These are phyloP conservation scores for Rhinoraja longicauda DNA, from an alignment of 2,797 vertebrate genomes.

Conservation along the genomic window DNA sequence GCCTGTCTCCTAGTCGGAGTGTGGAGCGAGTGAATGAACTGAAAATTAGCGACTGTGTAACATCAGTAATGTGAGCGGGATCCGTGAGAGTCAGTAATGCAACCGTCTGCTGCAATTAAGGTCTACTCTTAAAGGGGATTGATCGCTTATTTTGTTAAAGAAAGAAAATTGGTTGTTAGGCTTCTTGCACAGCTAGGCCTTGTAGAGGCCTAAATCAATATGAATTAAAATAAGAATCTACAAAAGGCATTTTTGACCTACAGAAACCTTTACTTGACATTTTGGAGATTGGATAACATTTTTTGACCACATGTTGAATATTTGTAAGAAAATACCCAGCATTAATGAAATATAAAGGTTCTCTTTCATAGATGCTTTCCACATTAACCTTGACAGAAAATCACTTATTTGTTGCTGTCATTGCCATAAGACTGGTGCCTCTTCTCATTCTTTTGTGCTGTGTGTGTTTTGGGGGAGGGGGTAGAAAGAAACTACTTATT, in stretches of 20 bases:
- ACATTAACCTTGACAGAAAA: background rate
- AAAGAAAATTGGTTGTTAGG: constrained; percentile 27
- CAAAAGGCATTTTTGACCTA: background rate
- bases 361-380: background rate
- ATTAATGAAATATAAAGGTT: background rate
- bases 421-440: background rate
- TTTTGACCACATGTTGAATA: background rate
- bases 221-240: background rate
- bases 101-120: constrained; percentile 5
- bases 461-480: background rate
- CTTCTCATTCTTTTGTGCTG: background rate
- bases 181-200: constrained; percentile 32
- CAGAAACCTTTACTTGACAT: background rate
- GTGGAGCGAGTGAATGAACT: constrained; percentile 37
- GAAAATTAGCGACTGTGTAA: constrained; percentile 36
- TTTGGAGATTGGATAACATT: background rate
- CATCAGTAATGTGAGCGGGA: constrained; percentile 25
- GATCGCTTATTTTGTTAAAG: background rate
- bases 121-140: background rate
- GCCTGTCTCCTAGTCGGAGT: background rate
- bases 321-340: background rate
- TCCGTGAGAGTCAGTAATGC: background rate
- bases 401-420: background rate
- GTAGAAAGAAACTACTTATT: background rate
- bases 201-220: constrained; percentile 29